phyloP scores from a whole-genome alignment of 2,113 vertebrate species.

The Nettapus auritus region DNA sequence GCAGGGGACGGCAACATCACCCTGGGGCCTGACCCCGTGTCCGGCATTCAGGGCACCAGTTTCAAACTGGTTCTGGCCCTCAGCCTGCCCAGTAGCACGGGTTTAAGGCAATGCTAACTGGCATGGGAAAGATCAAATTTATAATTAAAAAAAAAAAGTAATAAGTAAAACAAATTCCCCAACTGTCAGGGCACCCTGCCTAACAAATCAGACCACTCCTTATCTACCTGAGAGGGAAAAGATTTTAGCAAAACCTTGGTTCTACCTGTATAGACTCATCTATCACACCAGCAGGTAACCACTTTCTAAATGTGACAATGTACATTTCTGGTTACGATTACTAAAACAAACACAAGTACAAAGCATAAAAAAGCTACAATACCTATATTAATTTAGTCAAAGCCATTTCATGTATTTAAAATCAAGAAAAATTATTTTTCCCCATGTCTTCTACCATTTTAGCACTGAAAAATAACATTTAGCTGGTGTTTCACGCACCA shows the following conservation, averaged over 20 bases:
- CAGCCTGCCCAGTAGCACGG: fast-evolving
- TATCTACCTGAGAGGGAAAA: not conserved
- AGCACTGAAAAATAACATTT: not conserved
- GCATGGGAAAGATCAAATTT: not conserved
- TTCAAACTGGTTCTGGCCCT: not conserved
- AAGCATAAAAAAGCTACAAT: not conserved
- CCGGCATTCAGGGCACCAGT: fast-evolving
- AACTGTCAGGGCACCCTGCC: not conserved
- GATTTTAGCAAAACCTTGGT: not conserved
- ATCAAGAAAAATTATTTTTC: not conserved
- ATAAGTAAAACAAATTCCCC: not conserved
- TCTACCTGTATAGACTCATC: not conserved
- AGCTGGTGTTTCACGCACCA: not conserved
- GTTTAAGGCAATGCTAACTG: not conserved
- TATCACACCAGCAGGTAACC: not conserved
- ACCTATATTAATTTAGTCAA: not conserved
- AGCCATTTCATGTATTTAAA: not conserved
- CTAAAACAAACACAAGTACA: not conserved
- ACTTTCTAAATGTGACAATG: not conserved
- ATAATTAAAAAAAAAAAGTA: fast-evolving
- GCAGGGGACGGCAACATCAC: fast-evolving
- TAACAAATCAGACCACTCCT: not conserved
- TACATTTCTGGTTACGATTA: not conserved
- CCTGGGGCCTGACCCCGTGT: fast-evolving
- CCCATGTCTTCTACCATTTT: not conserved